Conservation (phyloP, 2,113 vertebrate species). For the Oxygymnocypris stewartii region DNA sequence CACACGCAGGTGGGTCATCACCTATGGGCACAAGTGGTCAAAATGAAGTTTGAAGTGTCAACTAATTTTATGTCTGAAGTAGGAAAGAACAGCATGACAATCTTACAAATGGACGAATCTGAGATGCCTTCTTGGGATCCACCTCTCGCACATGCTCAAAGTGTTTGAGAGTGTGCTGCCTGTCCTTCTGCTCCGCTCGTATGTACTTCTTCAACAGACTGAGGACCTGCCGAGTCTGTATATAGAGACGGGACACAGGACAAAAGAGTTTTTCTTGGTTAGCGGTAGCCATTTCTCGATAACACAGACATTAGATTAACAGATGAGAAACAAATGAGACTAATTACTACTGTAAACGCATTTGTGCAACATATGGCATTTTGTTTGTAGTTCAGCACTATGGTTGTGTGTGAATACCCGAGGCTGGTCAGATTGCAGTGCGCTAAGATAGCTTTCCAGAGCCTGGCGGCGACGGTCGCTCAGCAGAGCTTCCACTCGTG, state of each 20-base stretch:
- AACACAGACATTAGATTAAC: neutral
- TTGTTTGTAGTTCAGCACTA: constrained; percentile 13
- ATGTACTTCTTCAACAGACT: constrained; percentile 89
- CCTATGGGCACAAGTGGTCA: constrained; percentile 69
- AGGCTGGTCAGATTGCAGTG: constrained; percentile 87
- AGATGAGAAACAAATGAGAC: neutral
- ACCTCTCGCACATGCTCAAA: constrained; percentile 92
- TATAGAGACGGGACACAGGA: neutral
- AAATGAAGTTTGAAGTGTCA: neutral
- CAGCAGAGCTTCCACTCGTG: constrained; percentile 92
- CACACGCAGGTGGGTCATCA: constrained; percentile 94
- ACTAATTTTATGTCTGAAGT: neutral
- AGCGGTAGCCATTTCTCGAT: neutral
- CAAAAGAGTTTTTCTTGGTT: neutral
- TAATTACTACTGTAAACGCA: neutral
- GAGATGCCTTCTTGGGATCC: constrained; percentile 91
- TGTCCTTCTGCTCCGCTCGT: constrained; percentile 92
- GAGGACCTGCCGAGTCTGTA: constrained; percentile 88
- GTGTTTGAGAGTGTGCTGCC: constrained; percentile 91
- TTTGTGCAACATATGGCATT: neutral
- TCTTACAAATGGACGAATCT: constrained; percentile 93
- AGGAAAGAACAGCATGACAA: neutral
- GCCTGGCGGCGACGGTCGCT: constrained; percentile 89
- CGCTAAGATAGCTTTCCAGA: constrained; percentile 90
- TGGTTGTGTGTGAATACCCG: constrained; percentile 72